Evolutionary conservation across 1,140 invertebrate species (phyloP), one percentile per base, ranked within the genome.

Genomic region (Pollicipes pollicipes): DNA sequence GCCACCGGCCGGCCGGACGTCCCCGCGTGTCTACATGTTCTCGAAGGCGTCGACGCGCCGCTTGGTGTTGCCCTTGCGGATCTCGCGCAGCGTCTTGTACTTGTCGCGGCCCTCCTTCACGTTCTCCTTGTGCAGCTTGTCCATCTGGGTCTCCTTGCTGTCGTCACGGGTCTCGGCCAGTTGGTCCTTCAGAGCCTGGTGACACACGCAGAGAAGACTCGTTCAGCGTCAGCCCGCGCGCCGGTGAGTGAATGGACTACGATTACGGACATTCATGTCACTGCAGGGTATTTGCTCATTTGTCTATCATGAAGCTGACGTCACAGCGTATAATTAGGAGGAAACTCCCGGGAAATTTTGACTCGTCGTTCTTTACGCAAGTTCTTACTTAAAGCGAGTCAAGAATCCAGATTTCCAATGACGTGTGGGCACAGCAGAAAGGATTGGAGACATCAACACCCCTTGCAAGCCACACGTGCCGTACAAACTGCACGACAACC

Each of bases 1-100:
- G n/a, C n/a, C n/a, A n/a, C n/a, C 6, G 6, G 6, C 10, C 10
- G 10, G 6, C 45, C 45, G 45, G 13, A 24, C 13, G 10, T 58
- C 45, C 6, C 21, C 2, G 10, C 45, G 45, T n/a, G n/a, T 58
- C 45, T 97, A 98, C 95, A 99, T 97, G 82, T 98, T 97, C 82
- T 99, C 97, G 82, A 99, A 99, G 83, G 99, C 95, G 83, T 99
- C 97, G 68, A 99, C 96, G 78, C 97, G 88, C 78, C 97, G 90
- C 83, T 99, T 99, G 78, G 97, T 99, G 84, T 99, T 99, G 77
- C 97, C 97, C 82, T 96, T 95, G 78, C 97, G 90, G 78, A 86
- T 90, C 82, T 93, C 90, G 78, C 90, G 87, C 69, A 98, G 83
- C 16, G 95, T 98, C 70, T 93, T 95, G 81, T 98, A 98, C 82